These are phyloP conservation scores for Acanthosoma haemorrhoidale DNA, from an alignment of 2,888 invertebrate species.

Conservation along the genomic window DNA sequence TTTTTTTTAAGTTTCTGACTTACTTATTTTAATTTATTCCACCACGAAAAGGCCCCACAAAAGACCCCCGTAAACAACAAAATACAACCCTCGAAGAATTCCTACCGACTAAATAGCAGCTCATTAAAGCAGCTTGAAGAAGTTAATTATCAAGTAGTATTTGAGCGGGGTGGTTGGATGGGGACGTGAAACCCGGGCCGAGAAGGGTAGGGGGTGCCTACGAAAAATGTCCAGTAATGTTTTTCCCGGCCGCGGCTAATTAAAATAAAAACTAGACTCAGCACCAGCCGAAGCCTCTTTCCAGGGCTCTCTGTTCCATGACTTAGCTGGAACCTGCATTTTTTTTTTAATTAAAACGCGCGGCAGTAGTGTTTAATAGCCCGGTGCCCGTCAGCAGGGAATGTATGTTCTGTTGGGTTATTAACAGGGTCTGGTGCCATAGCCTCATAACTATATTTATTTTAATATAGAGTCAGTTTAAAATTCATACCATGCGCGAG, in stretches of 20 bases:
- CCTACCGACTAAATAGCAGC: not conserved
- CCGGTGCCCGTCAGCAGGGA: not conserved
- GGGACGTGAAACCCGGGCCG: too few species aligned
- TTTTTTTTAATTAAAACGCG: slow-evolving; percentile 10
- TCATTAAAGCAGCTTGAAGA: not conserved
- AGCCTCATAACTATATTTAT: too few species aligned
- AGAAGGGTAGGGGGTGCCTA: not conserved
- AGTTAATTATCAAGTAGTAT: slow-evolving; percentile 1
- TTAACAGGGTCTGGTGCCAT: too few species aligned
- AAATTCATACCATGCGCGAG: too few species aligned
- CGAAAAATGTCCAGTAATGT: slow-evolving; percentile 14
- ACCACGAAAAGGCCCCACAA: not conserved
- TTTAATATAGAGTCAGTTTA: too few species aligned
- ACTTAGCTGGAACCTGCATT: not conserved
- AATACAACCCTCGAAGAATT: too few species aligned
- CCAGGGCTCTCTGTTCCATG: slow-evolving; percentile 6
- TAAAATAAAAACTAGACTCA: not conserved
- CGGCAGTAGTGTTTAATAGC: not conserved
- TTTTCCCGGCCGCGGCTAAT: not conserved
- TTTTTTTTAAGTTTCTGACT: too few species aligned
- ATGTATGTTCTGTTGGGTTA: too few species aligned
- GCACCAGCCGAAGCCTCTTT: too few species aligned
- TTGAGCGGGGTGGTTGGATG: not conserved
- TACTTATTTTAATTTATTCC: too few species aligned
- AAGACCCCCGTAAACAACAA: too few species aligned